Evolutionary conservation across 2,888 invertebrate genomes (phyloP).

Genomic region (Lasius platythorax): DNA sequence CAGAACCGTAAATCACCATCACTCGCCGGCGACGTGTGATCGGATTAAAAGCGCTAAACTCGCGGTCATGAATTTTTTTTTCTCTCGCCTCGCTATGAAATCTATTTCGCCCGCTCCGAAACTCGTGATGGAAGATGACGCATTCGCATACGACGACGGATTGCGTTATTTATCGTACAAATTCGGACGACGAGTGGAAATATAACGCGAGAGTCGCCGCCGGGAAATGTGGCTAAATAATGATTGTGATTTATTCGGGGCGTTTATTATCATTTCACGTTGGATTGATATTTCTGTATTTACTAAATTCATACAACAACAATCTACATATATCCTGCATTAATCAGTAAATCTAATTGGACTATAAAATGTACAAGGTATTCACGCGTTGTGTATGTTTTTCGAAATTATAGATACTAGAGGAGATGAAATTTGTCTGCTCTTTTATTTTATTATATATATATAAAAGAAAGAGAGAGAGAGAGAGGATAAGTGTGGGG

Average conservation of each 20-base stretch:
- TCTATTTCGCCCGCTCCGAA: constrained; percentile 7
- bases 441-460: neutral
- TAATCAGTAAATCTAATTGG: neutral
- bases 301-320: neutral
- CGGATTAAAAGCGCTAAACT: constrained; percentile 26
- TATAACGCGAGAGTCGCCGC: constrained; percentile 33
- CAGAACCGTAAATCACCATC: constrained; percentile 62
- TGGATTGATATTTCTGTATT: neutral
- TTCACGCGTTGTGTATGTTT: neutral
- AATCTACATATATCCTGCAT: neutral
- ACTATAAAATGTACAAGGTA: neutral
- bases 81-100: constrained; percentile 9
- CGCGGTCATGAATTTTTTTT: constrained; percentile 40
- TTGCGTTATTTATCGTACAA: constrained; percentile 60
- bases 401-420: too few relatives aligned
- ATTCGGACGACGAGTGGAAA: constrained; percentile 60
- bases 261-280: constrained; percentile 2
- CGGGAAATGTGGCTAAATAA: neutral
- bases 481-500: neutral
- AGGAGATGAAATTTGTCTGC: neutral
- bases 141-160: neutral
- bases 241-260: constrained; percentile 4
- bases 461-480: neutral
- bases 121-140: constrained; percentile 32
- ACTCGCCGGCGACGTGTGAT: constrained; percentile 13